Percentiles rank a stretch among this genome's conserved stretches.
Conservation (phyloP, 2,888 invertebrate genomes). For the Hyposoter dolosus region DNA sequence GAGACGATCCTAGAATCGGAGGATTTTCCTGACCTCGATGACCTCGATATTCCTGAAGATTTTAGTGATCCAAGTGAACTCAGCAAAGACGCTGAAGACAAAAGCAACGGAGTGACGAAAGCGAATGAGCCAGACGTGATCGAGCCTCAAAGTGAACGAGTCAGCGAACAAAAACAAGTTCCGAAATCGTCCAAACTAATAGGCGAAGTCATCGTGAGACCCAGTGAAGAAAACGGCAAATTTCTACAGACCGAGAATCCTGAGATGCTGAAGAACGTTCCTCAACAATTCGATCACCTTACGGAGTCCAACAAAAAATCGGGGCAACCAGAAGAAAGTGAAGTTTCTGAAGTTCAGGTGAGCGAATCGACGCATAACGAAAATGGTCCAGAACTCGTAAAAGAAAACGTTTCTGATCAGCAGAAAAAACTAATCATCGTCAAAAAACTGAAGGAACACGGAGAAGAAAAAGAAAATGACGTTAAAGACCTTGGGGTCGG, state of each 20-base stretch:
- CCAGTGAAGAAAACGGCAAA: not conserved
- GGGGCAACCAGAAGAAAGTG: not conserved
- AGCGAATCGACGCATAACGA: not conserved
- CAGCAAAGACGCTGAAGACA: not conserved
- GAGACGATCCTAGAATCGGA: constrained; percentile 19
- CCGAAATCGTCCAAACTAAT: not conserved
- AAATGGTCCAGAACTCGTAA: not conserved
- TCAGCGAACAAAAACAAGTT: not conserved
- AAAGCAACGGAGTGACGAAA: not conserved
- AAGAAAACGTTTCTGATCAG: not conserved
- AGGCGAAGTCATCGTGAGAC: not conserved
- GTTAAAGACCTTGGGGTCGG: constrained; percentile 21
- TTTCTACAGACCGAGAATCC: not conserved
- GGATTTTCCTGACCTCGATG: constrained; percentile 14
- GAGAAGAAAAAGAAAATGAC: constrained; percentile 20
- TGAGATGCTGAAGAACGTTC: constrained; percentile 5
- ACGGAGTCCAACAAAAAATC: not conserved
- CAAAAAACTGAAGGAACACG: not conserved
- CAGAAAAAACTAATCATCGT: not conserved
- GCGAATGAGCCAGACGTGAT: not conserved
- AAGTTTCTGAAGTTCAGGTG: constrained; percentile 9
- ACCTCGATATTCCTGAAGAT: constrained; percentile 32
- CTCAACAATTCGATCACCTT: not conserved
- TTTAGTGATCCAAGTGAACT: constrained; percentile 18
- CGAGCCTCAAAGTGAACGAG: constrained; percentile 7